Conservation (phyloP, 2,797 vertebrate species). For the Natrix natrix region DNA sequence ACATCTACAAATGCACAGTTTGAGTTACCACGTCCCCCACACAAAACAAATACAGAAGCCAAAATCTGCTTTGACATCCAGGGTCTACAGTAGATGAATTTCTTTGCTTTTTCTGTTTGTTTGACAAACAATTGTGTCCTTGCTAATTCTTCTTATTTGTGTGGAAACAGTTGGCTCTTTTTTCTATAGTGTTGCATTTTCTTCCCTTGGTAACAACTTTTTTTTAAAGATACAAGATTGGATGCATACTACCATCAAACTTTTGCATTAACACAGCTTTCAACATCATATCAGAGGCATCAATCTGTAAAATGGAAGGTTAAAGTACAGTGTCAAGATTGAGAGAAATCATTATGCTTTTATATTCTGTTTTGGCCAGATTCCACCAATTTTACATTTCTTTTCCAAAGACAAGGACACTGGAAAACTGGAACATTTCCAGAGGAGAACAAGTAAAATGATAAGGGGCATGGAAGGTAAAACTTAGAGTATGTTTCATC, state of each 20-base stretch:
- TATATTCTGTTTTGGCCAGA: not conserved
- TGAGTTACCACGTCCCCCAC: no score
- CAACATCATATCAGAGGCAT: not conserved
- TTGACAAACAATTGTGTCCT: not conserved
- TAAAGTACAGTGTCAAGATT: not conserved
- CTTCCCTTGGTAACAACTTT: not conserved
- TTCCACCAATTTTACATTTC: not conserved
- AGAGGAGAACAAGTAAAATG: not conserved
- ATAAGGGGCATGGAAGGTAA: not conserved
- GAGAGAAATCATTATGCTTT: not conserved
- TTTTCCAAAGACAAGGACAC: not conserved
- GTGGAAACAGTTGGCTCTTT: not conserved
- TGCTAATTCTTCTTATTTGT: not conserved
- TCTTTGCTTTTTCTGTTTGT: not conserved
- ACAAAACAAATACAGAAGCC: not conserved
- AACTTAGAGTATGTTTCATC: not conserved
- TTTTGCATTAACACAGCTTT: not conserved
- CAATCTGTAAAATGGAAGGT: not conserved
- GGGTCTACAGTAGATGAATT: not conserved
- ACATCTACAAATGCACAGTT: no score
- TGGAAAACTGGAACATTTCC: not conserved
- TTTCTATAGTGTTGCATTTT: not conserved
- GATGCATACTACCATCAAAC: not conserved
- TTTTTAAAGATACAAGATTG: not conserved
- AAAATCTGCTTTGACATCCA: not conserved